Base-by-base conservation (phyloP, 2,113 vertebrate genomes). In the Nibea albiflora region DNA sequence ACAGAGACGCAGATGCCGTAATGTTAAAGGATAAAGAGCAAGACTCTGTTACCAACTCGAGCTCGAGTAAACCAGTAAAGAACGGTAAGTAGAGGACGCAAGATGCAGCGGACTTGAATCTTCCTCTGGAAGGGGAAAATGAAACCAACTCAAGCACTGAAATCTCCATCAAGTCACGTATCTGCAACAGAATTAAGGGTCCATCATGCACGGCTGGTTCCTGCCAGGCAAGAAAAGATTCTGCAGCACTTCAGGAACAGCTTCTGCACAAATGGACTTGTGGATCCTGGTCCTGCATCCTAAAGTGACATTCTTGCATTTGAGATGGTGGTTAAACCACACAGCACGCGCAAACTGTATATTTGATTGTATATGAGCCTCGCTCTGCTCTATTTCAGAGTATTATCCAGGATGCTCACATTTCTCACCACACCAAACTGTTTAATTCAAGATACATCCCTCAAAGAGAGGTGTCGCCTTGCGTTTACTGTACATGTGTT, bases 11-110 rank as follows among this genome's bases (percentile, higher is more conserved):
- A 0, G 91, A 87, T 0, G 70, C 22, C 4, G 78, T 93, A 1
- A 76, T 65, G 75, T 31, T 94, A 3, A 91, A 90, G 54, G 88
- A 88, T 0, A 91, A 87, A 72, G 90, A 90, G 3, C 52, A 3
- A 0, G 90, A 93, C 3, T 90, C 90, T 11, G 44, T 12, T 16
- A 84, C 81, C 19, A 87, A 78, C 58, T 78, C 53, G 0, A 85
- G 75, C 62, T 65, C 68, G 6, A 89, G 81, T 19, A 90, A 91
- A 65, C 42, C 64, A 0, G 3, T 17, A 3, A 86, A 83, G 71
- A 90, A 90, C 1, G 78, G 78, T 0, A 88, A 88, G 12, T 90
- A 88, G 77, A 44, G 26, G 49, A 47, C 12, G 1, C 3, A 4
- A 1, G 50, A 20, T 17, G 12, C 12, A 12, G 7, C 16, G 26